Evolutionary conservation across 2,113 vertebrate genomes (phyloP).

Genomic region (Sphyrna mokarran): DNA sequence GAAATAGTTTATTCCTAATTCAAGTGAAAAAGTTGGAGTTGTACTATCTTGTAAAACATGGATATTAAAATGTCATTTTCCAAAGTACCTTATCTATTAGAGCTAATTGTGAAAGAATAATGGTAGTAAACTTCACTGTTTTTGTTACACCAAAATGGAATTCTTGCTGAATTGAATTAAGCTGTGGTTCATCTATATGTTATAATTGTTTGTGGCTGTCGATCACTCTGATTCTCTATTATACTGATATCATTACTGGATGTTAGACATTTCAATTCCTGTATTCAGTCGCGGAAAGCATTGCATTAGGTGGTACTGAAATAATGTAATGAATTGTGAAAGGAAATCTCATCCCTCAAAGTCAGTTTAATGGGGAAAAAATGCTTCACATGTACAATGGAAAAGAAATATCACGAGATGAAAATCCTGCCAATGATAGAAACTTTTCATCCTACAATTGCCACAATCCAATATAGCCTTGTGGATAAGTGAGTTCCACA

Average conservation of each 20-base stretch:
- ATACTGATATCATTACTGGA: slow-evolving; percentile 2
- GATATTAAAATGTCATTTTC: slow-evolving; percentile 18
- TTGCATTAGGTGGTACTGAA: background rate
- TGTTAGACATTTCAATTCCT: slow-evolving; percentile 2
- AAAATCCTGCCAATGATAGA: background rate
- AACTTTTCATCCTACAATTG: background rate
- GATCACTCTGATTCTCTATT: slow-evolving; percentile 6
- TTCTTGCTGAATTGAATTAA: background rate
- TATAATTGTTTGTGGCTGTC: background rate
- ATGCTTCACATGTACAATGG: background rate
- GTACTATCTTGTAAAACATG: background rate
- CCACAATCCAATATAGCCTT: background rate
- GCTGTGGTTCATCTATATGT: background rate
- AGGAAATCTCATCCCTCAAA: slow-evolving; percentile 26
- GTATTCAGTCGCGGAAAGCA: background rate
- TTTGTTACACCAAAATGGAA: background rate
- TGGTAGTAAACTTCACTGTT: background rate
- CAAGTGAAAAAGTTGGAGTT: background rate
- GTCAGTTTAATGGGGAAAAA: background rate
- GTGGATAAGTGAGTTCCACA: background rate
- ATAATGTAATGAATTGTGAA: slow-evolving; percentile 23
- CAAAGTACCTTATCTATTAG: slow-evolving; percentile 6
- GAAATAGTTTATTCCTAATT: slow-evolving; percentile 14
- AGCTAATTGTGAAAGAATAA: slow-evolving; percentile 4
- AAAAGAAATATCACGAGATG: background rate